Percentiles rank a stretch among this genome's conserved stretches.
Evolutionary conservation across 2,888 invertebrate genomes (phyloP).

Genomic region (Glyphotaelius pellucidus): DNA sequence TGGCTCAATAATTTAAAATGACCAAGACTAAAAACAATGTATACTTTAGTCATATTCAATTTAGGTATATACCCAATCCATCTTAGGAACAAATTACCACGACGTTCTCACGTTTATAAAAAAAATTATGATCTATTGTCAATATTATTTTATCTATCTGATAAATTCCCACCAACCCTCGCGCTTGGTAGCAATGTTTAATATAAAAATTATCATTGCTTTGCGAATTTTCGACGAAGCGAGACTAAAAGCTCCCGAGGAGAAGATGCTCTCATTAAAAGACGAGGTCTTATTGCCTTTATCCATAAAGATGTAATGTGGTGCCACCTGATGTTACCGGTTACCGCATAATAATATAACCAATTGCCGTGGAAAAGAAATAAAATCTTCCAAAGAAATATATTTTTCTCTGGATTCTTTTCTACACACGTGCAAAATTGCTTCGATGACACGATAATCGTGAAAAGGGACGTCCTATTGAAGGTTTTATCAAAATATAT

Average conservation of each 20-base stretch:
- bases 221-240: neutral
- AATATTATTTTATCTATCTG: neutral
- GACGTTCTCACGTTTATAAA: neutral
- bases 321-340: constrained; percentile 53
- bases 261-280: constrained; percentile 14
- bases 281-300: constrained; percentile 57
- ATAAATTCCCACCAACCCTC: neutral
- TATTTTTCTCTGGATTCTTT: neutral
- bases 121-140: neutral
- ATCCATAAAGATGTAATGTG: constrained; percentile 59
- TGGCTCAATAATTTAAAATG: neutral
- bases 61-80: neutral
- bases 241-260: neutral
- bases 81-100: neutral
- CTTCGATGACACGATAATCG: neutral
- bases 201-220: neutral
- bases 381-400: neutral
- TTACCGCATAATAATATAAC: constrained; percentile 37
- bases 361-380: constrained; percentile 38
- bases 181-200: neutral
- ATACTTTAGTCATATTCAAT: neutral
- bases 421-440: constrained; percentile 4
- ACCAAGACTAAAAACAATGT: no score
- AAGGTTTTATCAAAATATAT: neutral
- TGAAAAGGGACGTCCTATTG: neutral